phyloP scores from a whole-genome alignment of 2,797 vertebrate species.

The Myripristis murdjan region DNA sequence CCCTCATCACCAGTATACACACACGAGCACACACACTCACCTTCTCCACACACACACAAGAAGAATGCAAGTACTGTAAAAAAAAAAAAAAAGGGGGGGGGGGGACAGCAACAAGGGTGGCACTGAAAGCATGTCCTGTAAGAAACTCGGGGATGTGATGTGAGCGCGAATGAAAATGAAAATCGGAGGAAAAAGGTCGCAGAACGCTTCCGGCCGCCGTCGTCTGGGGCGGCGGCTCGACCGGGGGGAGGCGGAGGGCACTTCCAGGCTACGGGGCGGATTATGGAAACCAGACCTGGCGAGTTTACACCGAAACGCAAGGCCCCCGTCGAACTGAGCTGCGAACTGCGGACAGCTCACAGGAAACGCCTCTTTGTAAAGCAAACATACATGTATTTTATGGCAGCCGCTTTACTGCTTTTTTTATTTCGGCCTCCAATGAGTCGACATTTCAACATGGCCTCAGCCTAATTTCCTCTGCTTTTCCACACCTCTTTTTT shows the following conservation, averaged over 20 bases:
- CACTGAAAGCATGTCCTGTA: conserved; percentile 11
- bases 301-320: conserved; percentile 67
- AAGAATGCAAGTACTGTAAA: conserved; percentile 35
- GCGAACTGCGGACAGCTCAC: conserved; percentile 78
- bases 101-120: conserved; percentile 15
- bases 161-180: conserved; percentile 6
- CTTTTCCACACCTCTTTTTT: conserved; percentile 73
- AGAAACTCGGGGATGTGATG: neutral
- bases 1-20: neutral
- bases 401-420: conserved; percentile 71
- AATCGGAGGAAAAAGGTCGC: conserved; percentile 15
- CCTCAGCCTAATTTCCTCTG: conserved; percentile 74
- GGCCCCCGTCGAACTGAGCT: conserved; percentile 59
- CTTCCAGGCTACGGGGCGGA: conserved; percentile 52
- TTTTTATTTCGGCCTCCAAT: conserved; percentile 76
- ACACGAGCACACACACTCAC: conserved; percentile 4
- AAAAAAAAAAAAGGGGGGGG: too few species aligned
- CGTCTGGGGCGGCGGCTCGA: conserved; percentile 13
- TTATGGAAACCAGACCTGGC: conserved; percentile 78
- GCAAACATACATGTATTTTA: conserved; percentile 82
- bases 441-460: conserved; percentile 81
- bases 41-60: conserved; percentile 7
- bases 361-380: conserved; percentile 83
- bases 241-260: conserved; percentile 27
- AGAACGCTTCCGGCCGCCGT: conserved; percentile 35